Evolutionary conservation across 2,888 invertebrate genomes (phyloP).

Genomic region (Fabriciana adippe): DNA sequence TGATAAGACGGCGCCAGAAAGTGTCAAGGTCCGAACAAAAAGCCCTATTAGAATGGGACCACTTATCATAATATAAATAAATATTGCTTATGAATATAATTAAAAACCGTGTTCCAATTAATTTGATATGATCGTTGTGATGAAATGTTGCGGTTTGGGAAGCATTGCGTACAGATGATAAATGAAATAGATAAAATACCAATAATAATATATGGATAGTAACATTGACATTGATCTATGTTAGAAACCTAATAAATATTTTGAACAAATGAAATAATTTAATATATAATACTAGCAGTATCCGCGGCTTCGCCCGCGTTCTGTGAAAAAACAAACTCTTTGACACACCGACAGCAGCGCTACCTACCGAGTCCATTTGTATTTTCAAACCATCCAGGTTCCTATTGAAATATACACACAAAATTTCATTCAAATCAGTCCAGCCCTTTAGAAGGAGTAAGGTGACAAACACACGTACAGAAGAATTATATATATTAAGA

Average conservation of each 20-base stretch:
- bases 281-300: too few species aligned
- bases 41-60: constrained; percentile 41
- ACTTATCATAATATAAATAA: constrained; percentile 21
- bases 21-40: constrained; percentile 41
- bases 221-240: constrained; percentile 14
- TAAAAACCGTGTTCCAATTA: constrained; percentile 68
- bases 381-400: too few species aligned
- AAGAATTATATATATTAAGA: too few species aligned
- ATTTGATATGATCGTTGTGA: constrained; percentile 59
- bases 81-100: constrained; percentile 49
- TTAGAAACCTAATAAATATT: constrained; percentile 3
- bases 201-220: constrained; percentile 6
- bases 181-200: constrained; percentile 61
- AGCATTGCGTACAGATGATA: constrained; percentile 49
- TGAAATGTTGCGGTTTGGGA: constrained; percentile 60
- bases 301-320: too few species aligned
- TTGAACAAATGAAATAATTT: background rate
- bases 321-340: too few species aligned
- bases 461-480: too few species aligned
- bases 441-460: too few species aligned
- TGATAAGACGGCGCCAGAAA: constrained; percentile 37
- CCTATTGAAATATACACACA: too few species aligned
- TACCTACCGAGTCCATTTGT: too few species aligned
- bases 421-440: too few species aligned
- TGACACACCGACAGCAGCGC: too few species aligned